A percentile compares a stretch with the other conserved stretches of the same genome.
phyloP scores from a whole-genome alignment of 2,113 vertebrate genomes.

The Corvus cornix region DNA sequence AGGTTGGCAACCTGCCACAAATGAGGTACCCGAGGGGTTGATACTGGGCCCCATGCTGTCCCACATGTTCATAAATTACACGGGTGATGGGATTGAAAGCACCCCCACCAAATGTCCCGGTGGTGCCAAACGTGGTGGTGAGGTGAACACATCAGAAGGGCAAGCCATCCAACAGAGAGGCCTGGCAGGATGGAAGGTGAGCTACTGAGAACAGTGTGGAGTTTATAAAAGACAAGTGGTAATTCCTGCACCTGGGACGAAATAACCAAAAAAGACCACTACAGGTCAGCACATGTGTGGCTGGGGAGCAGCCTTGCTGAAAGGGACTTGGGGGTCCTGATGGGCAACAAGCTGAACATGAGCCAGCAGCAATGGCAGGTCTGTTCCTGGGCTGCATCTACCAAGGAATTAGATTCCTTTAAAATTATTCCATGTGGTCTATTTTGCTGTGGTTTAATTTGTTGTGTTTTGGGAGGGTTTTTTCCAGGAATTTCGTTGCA shows the following conservation, averaged over 20 bases:
- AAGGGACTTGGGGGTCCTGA: neutral
- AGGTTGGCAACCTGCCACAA: neutral
- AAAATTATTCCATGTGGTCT: neutral
- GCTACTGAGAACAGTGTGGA: accelerated
- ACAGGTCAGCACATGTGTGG: no score
- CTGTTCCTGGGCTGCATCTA: neutral
- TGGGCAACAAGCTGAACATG: no score
- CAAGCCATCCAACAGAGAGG: neutral
- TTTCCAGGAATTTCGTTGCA: neutral
- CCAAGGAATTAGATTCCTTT: neutral
- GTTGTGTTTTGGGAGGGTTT: neutral
- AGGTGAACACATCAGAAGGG: neutral
- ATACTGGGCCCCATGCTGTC: accelerated
- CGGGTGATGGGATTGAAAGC: neutral
- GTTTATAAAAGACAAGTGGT: neutral
- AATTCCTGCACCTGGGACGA: neutral
- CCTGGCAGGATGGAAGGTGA: neutral
- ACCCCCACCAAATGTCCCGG: neutral
- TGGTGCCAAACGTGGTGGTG: neutral
- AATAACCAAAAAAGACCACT: neutral
- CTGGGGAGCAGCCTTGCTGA: neutral
- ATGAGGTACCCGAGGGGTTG: neutral
- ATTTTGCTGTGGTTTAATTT: neutral
- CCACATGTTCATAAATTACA: neutral
- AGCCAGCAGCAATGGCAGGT: neutral